A percentile compares a stretch with the other conserved stretches of the same genome.
phyloP scores from a whole-genome alignment of 64 coral and sea anemone species.

The Porites lutea region DNA sequence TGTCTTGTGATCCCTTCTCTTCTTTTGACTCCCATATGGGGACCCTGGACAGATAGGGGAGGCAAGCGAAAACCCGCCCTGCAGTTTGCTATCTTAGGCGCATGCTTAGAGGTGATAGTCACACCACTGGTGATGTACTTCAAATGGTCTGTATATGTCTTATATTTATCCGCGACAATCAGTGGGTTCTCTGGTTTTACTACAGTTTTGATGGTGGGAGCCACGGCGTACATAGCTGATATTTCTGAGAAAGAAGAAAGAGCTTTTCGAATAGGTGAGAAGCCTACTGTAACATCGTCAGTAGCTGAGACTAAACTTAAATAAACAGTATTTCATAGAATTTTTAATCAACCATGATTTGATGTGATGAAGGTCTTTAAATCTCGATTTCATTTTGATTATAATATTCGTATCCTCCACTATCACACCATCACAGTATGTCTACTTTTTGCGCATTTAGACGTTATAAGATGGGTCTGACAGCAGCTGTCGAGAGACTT shows the following conservation, averaged over 20 bases:
- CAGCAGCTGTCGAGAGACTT: too few relatives aligned
- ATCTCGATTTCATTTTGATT: too few relatives aligned
- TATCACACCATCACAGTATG: too few relatives aligned
- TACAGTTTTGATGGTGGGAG: conserved; percentile 59
- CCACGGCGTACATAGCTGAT: conserved; percentile 82
- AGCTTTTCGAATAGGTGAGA: conserved; percentile 81
- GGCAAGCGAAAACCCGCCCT: conserved; percentile 72
- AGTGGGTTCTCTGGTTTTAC: conserved; percentile 76
- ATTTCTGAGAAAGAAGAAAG: conserved; percentile 52
- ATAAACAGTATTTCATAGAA: background rate
- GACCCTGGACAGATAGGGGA: conserved; percentile 81
- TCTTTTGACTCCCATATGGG: conserved; percentile 56
- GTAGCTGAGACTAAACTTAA: background rate
- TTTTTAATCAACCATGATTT: background rate
- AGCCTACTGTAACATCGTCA: too few relatives aligned
- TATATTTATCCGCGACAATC: conserved; percentile 62
- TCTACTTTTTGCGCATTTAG: too few relatives aligned
- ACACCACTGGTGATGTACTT: conserved; percentile 73
- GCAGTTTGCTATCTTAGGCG: conserved; percentile 61
- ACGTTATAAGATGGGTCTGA: too few relatives aligned
- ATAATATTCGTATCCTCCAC: too few relatives aligned
- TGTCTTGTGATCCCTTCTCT: conserved; percentile 51
- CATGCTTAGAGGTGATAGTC: conserved; percentile 62
- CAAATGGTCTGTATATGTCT: conserved; percentile 61
- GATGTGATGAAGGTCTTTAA: background rate